Percentiles rank a stretch among this genome's conserved stretches.
phyloP scores from a whole-genome alignment of 2,797 vertebrate genomes.

The Mastacembelus armatus region DNA sequence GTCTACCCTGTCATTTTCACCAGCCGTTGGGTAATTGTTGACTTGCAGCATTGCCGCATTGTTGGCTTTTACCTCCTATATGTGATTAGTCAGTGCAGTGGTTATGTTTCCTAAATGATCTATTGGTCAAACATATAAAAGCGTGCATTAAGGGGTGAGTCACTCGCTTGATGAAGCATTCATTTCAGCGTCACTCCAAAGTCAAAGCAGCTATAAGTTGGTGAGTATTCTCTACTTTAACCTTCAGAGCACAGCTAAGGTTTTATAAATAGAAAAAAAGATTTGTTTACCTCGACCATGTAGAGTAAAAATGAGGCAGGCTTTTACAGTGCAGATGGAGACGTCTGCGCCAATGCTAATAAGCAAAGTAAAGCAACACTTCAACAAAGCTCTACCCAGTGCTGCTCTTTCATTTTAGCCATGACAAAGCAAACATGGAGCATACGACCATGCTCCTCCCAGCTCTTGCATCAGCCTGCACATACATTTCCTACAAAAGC shows the following conservation, averaged over 20 bases:
- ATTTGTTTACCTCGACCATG: conserved; percentile 43
- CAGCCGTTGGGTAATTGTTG: conserved; percentile 85
- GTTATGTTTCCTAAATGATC: conserved; percentile 48
- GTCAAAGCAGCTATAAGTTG: conserved; percentile 16
- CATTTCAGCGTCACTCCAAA: conserved; percentile 23
- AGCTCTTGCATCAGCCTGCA: conserved; percentile 16
- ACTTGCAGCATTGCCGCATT: conserved; percentile 78
- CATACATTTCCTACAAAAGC: conserved; percentile 7
- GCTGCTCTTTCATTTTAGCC: conserved; percentile 27
- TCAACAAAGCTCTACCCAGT: conserved; percentile 23
- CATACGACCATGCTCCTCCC: conserved; percentile 28
- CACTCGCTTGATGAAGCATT: conserved; percentile 33
- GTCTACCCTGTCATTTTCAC: conserved; percentile 85
- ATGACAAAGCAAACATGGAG: conserved; percentile 57
- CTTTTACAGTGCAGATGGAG: conserved; percentile 28
- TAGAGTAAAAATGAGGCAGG: neutral
- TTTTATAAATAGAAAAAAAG: conserved; percentile 27
- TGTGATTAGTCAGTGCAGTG: conserved; percentile 54
- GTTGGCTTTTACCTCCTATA: conserved; percentile 53
- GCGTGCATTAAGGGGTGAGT: conserved; percentile 44
- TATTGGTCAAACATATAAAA: conserved; percentile 60
- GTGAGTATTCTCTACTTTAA: conserved; percentile 22
- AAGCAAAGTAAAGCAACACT: conserved; percentile 5
- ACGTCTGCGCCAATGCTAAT: conserved; percentile 7
- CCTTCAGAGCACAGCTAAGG: conserved; percentile 17